phyloP scores from a whole-genome alignment of 2,888 invertebrate genomes.

The Tipula unca region DNA sequence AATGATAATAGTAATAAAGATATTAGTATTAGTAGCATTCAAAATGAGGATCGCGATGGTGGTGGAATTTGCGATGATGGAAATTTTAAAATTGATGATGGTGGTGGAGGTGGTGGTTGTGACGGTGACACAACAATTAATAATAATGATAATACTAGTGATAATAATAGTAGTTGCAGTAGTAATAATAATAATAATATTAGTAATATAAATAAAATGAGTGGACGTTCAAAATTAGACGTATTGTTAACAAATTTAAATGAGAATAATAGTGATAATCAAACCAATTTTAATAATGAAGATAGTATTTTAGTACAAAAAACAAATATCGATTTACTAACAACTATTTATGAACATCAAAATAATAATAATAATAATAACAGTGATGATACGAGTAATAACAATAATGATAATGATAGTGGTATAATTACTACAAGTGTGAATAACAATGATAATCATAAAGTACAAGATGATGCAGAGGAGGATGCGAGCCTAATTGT shows the following conservation, averaged over 20 bases:
- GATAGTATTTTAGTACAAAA: conserved; percentile 14
- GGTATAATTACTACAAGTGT: neutral
- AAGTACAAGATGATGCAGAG: neutral
- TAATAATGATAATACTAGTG: neutral
- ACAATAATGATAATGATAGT: neutral
- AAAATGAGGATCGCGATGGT: neutral
- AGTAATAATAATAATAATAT: neutral
- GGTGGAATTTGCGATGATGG: neutral
- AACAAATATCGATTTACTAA: conserved; percentile 16
- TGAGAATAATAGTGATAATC: conserved; percentile 9
- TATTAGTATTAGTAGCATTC: neutral
- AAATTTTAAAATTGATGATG: conserved; percentile 15
- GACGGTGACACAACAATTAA: neutral
- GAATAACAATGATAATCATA: neutral
- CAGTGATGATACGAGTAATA: neutral
- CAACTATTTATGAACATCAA: conserved; percentile 14
- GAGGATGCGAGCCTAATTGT: neutral
- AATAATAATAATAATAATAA: conserved; percentile 19
- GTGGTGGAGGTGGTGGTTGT: neutral
- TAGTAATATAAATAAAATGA: neutral
- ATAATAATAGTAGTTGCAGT: neutral
- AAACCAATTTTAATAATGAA: neutral
- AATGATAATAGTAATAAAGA: neutral
- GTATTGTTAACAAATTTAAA: conserved; percentile 15
- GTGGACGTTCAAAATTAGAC: conserved; percentile 19